Percentiles rank a stretch among this genome's conserved stretches.
Conservation (phyloP, 2,888 invertebrate species). For the Hedya salicella region DNA sequence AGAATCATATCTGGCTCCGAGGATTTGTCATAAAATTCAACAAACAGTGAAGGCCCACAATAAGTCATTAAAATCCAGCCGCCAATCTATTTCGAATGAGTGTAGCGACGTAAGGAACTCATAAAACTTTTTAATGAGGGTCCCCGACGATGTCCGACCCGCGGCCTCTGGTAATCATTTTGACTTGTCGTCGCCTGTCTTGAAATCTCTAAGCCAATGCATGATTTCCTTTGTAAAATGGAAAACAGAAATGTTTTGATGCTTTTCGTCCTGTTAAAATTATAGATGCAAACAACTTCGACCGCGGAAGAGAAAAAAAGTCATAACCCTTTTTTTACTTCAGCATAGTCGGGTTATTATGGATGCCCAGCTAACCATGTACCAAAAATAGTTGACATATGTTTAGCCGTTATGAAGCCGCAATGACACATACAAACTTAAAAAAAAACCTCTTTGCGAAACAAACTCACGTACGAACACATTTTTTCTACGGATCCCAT, state of each 20-base stretch:
- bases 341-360: too few species aligned
- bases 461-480: too few species aligned
- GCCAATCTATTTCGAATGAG: slow-evolving; percentile 58
- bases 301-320: too few species aligned
- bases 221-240: neutral
- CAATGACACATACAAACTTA: too few species aligned
- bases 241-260: neutral
- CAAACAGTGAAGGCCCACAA: slow-evolving; percentile 48
- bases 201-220: neutral
- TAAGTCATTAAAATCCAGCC: slow-evolving; percentile 63
- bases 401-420: too few species aligned
- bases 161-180: slow-evolving; percentile 35
- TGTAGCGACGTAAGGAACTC: slow-evolving; percentile 54
- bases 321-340: too few species aligned
- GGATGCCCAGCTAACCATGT: too few species aligned
- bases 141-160: slow-evolving; percentile 49
- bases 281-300: too few species aligned
- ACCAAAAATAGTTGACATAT: too few species aligned
- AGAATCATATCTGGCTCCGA: neutral
- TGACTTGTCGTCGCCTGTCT: slow-evolving; percentile 30
- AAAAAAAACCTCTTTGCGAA: too few species aligned
- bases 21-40: slow-evolving; percentile 24
- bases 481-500: too few species aligned
- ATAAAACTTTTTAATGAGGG: slow-evolving; percentile 71
- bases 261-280: too few species aligned